Percentiles rank a stretch among this genome's conserved stretches.
phyloP scores from a whole-genome alignment of 2,888 invertebrate genomes.

The Teleogryllus oceanicus region DNA sequence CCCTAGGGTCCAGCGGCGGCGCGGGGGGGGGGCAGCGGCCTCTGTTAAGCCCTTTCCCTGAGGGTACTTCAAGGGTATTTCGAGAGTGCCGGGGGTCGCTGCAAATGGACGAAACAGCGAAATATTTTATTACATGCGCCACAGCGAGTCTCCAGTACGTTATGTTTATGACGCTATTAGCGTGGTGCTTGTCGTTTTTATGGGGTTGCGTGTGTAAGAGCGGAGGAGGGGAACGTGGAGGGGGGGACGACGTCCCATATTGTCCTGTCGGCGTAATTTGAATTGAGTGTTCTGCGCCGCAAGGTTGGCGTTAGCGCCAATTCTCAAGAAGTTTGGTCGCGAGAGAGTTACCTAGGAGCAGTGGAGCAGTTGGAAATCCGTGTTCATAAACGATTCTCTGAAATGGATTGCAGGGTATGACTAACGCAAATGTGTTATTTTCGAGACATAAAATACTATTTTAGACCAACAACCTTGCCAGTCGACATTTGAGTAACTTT shows the following conservation, averaged over 20 bases:
- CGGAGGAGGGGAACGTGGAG: not conserved
- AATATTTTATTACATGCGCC: conserved; percentile 18
- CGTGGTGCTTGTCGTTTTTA: conserved; percentile 1
- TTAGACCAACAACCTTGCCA: too few species aligned
- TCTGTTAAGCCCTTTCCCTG: not conserved
- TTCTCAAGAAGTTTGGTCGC: not conserved
- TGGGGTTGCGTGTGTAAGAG: not conserved
- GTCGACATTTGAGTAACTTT: too few species aligned
- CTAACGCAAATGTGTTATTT: too few species aligned
- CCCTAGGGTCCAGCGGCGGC: not conserved
- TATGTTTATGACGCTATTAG: conserved; percentile 18
- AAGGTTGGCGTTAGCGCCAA: not conserved
- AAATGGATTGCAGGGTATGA: too few species aligned
- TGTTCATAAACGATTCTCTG: too few species aligned
- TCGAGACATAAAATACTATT: too few species aligned
- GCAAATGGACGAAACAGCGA: conserved; percentile 18
- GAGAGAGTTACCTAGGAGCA: too few species aligned
- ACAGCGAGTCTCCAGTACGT: not conserved
- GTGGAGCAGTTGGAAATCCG: too few species aligned
- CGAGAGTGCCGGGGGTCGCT: not conserved
- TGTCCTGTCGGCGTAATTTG: not conserved
- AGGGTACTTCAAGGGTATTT: conserved; percentile 18
- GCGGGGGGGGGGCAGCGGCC: not conserved
- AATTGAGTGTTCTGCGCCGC: not conserved
- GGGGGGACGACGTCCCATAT: not conserved